A percentile compares a stretch with the other conserved stretches of the same genome.
phyloP scores from a whole-genome alignment of 2,888 invertebrate species.

The Pristionchus arcanus region DNA sequence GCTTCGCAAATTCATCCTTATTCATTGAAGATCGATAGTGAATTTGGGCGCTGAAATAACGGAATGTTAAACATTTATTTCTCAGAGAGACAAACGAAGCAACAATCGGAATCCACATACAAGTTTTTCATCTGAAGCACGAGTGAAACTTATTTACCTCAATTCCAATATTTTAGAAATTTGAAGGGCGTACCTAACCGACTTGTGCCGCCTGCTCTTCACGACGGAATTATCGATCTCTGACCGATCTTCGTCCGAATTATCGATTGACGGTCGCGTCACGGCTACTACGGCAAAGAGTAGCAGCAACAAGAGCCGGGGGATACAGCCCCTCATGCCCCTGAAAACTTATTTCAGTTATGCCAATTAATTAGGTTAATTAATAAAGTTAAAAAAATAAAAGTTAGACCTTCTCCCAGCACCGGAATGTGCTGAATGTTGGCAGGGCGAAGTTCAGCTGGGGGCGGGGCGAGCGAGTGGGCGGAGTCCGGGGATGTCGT shows the following conservation, averaged over 20 bases:
- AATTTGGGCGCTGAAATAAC: not conserved
- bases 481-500: conserved; percentile 17
- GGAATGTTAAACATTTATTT: not conserved
- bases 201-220: conserved; percentile 6
- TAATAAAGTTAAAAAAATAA: not conserved
- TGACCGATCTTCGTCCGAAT: not conserved
- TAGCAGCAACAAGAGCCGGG: conserved; percentile 3
- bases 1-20: not conserved
- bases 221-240: not conserved
- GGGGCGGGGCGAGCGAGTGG: conserved; percentile 13
- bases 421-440: not conserved
- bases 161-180: not conserved
- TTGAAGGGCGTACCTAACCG: not conserved
- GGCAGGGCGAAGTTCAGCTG: not conserved
- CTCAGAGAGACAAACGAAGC: not conserved
- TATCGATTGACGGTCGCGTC: conserved; percentile 11
- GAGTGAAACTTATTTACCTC: not conserved
- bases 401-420: conserved; percentile 22
- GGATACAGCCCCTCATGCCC: conserved; percentile 32
- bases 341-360: not conserved
- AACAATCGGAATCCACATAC: not conserved
- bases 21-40: not conserved
- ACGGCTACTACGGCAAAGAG: not conserved
- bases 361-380: not conserved
- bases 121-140: not conserved